Evolutionary conservation across 2,888 invertebrate genomes (phyloP).

Genomic region (Andrena flavipes): DNA sequence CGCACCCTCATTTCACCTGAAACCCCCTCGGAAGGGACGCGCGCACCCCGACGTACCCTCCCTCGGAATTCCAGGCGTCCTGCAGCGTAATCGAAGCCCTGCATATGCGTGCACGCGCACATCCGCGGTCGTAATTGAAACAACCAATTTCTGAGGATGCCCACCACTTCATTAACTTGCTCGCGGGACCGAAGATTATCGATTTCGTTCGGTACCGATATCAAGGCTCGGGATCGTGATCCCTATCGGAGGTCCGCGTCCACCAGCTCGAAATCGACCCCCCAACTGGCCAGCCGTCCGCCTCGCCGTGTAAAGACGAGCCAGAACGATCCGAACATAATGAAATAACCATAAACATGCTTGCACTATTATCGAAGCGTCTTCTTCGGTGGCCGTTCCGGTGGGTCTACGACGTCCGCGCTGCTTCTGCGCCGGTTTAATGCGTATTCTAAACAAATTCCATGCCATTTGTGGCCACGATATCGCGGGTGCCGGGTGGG

Average conservation of each 20-base stretch:
- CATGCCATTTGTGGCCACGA: conserved; percentile 12
- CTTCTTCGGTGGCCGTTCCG: conserved; percentile 45
- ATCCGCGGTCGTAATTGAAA: conserved; percentile 66
- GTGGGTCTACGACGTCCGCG: not conserved
- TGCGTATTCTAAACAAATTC: conserved; percentile 62
- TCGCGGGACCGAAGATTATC: conserved; percentile 76
- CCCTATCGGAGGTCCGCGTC: conserved; percentile 67
- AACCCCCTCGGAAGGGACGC: too few species aligned
- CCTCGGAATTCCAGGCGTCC: conserved; percentile 4
- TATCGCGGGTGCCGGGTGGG: conserved; percentile 8
- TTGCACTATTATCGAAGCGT: conserved; percentile 70
- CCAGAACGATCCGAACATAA: conserved; percentile 65
- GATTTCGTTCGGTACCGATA: conserved; percentile 76
- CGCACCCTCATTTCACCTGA: too few species aligned
- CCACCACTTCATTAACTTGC: conserved; percentile 76
- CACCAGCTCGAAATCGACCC: conserved; percentile 58
- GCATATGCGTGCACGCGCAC: conserved; percentile 19
- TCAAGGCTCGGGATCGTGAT: conserved; percentile 71
- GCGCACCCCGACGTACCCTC: not conserved
- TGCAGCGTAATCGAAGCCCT: conserved; percentile 19
- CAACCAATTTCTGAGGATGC: conserved; percentile 56
- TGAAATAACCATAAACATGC: conserved; percentile 75
- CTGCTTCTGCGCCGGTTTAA: conserved; percentile 18
- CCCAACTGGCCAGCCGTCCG: conserved; percentile 54
- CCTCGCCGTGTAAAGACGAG: conserved; percentile 40